Evolutionary conservation across 30 jellyfish, hydroid and myxozoan species (phyloP), one percentile per base, ranked within the genome.

Genomic region (Cassiopea xamachana): DNA sequence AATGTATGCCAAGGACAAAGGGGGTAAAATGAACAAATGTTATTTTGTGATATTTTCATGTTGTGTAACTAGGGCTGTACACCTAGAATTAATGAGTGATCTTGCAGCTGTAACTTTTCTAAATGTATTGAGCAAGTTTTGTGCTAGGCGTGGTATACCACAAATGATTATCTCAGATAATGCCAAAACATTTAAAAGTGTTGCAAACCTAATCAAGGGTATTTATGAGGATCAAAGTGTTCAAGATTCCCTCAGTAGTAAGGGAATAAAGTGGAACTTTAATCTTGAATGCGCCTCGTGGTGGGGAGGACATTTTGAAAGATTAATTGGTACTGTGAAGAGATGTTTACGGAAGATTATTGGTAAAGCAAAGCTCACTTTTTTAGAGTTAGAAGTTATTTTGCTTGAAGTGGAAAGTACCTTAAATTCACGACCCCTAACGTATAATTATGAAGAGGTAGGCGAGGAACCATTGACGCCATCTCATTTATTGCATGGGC

Each of bases 401-500:
- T 48, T 47, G 50, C 2, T 80, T 18, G 93, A 86, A 73, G 50
- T 86, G 4, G 93, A 86, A 14, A 3, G 79, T 47, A 75, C 69
- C 1, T 1, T 85, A 3, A 69, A 85, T 60, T 46, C 7, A 1
- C 8, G 93, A 50, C 93, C 93, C 3, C 48, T 73, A 5, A 58
- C 69, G 13, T 7, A 58, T 58, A 5, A 13, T 58, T 7, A 13
- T 5, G 69, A 58, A 58, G 89, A 50, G 2, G 10, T 69, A n/a
- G 14, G n/a, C 12, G 93, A 69, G 49, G 89, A 73, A 71, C 19
- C 17, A 43, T 46, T 84, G 47, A 84, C 92, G 1, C 92, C 92
- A n/a, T 79, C 76, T 14, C 91, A 82, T 44, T 82, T 82, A 55
- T 48, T 79, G 47, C 13, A 13, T 7, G 69, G 13, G 69, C 7